A percentile compares a stretch with the other conserved stretches of the same genome.
These are phyloP conservation scores for Mythimna ferrago DNA, from an alignment of 2,888 invertebrate species.

Conservation along the genomic window DNA sequence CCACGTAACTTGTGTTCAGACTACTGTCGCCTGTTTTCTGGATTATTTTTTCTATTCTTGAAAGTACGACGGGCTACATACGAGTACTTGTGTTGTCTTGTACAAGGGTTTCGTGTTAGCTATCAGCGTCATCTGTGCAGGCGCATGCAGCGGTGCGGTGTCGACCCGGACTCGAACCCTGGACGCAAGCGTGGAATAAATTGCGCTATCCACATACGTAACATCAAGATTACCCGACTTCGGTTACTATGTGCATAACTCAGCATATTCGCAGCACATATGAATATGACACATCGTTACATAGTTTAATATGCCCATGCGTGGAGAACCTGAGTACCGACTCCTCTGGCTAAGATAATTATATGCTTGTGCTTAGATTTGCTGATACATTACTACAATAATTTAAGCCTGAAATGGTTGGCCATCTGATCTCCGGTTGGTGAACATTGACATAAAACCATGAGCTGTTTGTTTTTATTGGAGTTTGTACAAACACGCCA, in stretches of 20 bases:
- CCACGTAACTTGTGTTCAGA: not conserved
- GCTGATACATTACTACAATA: not conserved
- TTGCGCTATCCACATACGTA: slow-evolving; percentile 29
- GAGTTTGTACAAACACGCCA: slow-evolving; percentile 2
- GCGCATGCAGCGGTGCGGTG: slow-evolving; percentile 27
- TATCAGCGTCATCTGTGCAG: slow-evolving; percentile 40
- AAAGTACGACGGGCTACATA: not conserved
- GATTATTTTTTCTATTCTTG: not conserved
- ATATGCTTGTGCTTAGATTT: not conserved
- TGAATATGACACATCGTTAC: not conserved
- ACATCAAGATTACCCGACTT: slow-evolving; percentile 27
- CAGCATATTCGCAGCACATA: slow-evolving; percentile 1
- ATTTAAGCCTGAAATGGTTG: not conserved
- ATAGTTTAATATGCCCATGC: not conserved
- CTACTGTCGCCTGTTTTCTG: not conserved
- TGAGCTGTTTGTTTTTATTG: slow-evolving; percentile 34
- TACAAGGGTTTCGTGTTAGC: slow-evolving; percentile 35
- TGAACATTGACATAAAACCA: slow-evolving; percentile 26
- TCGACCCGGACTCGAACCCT: slow-evolving; percentile 20
- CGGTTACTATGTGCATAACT: slow-evolving; percentile 12
- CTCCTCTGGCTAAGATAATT: not conserved
- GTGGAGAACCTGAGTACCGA: not conserved
- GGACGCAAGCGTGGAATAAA: slow-evolving; percentile 39
- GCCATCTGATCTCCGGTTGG: not conserved
- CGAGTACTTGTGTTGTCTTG: not conserved